Evolutionary conservation across 2,113 vertebrate genomes (phyloP), one percentile per base, ranked within the genome.

Genomic region (Microtus oregoni): DNA sequence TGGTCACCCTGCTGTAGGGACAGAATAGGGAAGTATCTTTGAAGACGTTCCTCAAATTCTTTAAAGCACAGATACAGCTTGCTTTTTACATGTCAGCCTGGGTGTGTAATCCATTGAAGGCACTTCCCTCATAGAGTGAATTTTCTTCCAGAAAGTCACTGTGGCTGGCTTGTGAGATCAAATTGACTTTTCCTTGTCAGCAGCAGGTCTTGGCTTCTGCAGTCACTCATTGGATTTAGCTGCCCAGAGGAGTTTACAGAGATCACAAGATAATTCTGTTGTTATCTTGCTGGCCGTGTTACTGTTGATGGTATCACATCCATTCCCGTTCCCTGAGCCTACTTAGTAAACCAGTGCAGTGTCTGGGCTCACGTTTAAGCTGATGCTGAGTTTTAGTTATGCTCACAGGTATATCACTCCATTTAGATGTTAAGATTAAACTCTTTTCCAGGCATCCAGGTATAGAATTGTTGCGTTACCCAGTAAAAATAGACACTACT

Each of bases 181-280:
- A 67, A 28, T 70, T 78, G 47, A 41, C 17, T 82, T 90, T 55
- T 78, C 88, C 55, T 11, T 81, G 2, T 95, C 52, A 85, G 7
- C 22, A 76, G 47, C 22, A 83, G 77, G 26, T 19, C 41, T 95
- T 50, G 61, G 78, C 50, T 73, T 95, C 22, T 75, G 19, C 4
- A 89, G 15, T 88, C 47, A 76, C n/a, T 90, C 44, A 70, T 55
- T 97, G 94, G 77, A 86, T 96, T 94, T 97, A 81, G 35, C 94
- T 94, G 68, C 86, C 68, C 86, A 95, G 73, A 95, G 61, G 87
- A 28, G 47, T 90, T 95, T 88, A 92, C 81, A 96, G 70, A 96
- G 96, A 95, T 75, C 79, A 63, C 94, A 73, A 89, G 91, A 86
- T 87, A 96, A 94, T 63, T 90, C 47, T 92, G 0, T 3, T 3